Base-by-base conservation (phyloP, 53 echinoderm and acorn worm genomes). In the Hippasteria phrygiana region DNA sequence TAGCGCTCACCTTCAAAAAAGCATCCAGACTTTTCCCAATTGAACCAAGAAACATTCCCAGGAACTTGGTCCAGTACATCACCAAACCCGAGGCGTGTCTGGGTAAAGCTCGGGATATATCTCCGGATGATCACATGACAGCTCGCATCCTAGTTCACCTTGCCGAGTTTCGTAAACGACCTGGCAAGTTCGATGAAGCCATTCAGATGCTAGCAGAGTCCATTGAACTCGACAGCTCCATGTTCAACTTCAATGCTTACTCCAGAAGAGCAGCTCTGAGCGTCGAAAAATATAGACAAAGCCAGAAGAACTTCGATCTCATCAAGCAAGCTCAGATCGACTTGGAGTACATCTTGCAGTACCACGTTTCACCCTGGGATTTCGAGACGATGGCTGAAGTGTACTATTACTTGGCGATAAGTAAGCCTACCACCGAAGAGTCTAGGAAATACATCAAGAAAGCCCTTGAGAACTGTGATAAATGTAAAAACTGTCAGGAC, bases 281-380 rank as follows among this genome's bases (percentile, higher is more conserved):
- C 69, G 33, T 67, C 14, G 34, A 67, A 35, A 8, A 36, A 35
- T 67, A 67, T 35, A 67, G 36, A 67, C 12, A 11, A 20, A 67
- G 32, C 69, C 31, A 16, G n/a, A 31, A 48, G 8, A 48, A 67
- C 32, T 4, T 67, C 1, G 34, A 33, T 67, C 69, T 67, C 69
- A 4, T 67, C 7, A 3, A 11, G 12, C 3, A 35, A 35, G 69
- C 69, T 33, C 69, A 11, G 36, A 35, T 1, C 9, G 69, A 67
- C 69, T 26, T 67, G n/a, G 69, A 67, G 69, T 35, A 14, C 69
- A 67, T 67, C 69, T 67, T 67, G 69, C 34, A 31, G 37, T 4
- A 67, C 11, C 69, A 67, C 36, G 69, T 29, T 29, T 67, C 69
- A 16, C 69, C 69, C 0, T 67, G 34, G 69, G 69, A 67, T 67